Conservation (phyloP, 1,140 invertebrate species). For the Asbolus verrucosus region DNA sequence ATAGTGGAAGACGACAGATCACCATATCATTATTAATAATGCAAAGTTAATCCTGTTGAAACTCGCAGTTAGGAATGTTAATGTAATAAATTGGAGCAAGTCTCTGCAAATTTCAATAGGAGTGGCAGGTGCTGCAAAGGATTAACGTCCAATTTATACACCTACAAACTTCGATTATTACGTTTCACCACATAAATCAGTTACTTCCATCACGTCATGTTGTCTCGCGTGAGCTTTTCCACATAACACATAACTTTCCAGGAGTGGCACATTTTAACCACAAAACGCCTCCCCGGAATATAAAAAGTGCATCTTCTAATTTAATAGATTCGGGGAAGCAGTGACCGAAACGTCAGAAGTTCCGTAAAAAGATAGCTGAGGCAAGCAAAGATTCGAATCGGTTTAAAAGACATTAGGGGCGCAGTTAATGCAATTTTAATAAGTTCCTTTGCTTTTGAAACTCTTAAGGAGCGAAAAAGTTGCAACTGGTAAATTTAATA, state of each 20-base stretch:
- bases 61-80: constrained; percentile 42
- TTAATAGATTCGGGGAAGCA: too few relatives aligned
- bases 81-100: constrained; percentile 38
- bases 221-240: constrained; percentile 18
- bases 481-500: neutral
- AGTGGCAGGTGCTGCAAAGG: constrained; percentile 35
- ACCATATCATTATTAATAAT: constrained; percentile 41
- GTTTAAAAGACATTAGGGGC: too few relatives aligned
- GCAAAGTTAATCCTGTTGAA: constrained; percentile 38
- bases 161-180: constrained; percentile 28
- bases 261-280: neutral
- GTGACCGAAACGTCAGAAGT: too few relatives aligned
- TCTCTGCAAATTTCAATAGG: constrained; percentile 32
- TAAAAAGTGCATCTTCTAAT: neutral
- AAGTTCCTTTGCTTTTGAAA: neutral
- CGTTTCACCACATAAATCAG: constrained; percentile 17
- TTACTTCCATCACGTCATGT: neutral
- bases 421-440: neutral
- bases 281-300: neutral
- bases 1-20: constrained; percentile 33
- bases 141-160: constrained; percentile 21
- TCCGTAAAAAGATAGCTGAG: too few relatives aligned
- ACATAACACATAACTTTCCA: neutral
- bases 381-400: too few relatives aligned
- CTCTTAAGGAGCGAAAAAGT: neutral